Percentiles rank a stretch among this genome's conserved stretches.
Evolutionary conservation across 2,113 vertebrate species (phyloP).

Genomic region (Colossoma macropomum): DNA sequence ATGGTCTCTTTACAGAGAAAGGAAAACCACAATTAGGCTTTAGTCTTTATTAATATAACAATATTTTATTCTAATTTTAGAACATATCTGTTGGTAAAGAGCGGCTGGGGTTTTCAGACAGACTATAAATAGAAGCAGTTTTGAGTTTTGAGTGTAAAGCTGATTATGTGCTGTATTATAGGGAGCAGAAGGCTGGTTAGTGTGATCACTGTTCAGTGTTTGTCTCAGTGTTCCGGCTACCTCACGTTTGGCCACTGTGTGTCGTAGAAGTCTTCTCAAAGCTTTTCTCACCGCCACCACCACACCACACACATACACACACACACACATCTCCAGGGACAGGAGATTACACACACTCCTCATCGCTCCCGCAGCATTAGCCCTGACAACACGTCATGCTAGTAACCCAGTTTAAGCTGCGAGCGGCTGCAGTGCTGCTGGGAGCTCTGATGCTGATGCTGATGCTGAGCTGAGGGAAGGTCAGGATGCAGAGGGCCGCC

Average conservation of each 20-base stretch:
- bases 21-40: too few species aligned
- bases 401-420: constrained; percentile 25
- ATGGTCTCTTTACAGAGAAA: too few species aligned
- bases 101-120: too few species aligned
- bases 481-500: neutral
- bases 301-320: neutral
- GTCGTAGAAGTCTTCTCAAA: constrained; percentile 43
- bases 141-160: too few species aligned
- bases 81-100: too few species aligned
- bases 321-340: constrained; percentile 21
- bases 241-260: constrained; percentile 46
- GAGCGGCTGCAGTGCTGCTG: neutral
- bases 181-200: neutral
- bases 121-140: too few species aligned
- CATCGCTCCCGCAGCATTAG: constrained; percentile 10
- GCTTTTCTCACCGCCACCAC: neutral
- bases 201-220: neutral
- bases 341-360: constrained; percentile 13
- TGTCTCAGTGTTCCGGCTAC: neutral
- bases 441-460: neutral
- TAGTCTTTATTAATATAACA: too few species aligned
- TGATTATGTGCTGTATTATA: too few species aligned
- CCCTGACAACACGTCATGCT: neutral
- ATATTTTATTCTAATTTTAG: too few species aligned
- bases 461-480: neutral